Evolutionary conservation across 2,113 vertebrate genomes (phyloP).

Genomic region (Cranoglanis bouderius): DNA sequence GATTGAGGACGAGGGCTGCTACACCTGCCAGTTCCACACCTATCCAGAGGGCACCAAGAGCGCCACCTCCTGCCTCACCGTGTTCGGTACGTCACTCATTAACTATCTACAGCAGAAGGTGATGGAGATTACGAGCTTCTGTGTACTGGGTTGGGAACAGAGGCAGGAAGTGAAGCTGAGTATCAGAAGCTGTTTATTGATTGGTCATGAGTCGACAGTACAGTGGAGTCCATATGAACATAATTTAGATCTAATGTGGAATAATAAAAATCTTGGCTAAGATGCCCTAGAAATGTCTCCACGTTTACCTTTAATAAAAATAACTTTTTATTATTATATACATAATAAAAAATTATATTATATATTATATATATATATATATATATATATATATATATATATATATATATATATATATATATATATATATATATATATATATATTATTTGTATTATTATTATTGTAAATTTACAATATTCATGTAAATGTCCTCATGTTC

Average conservation of each 20-base stretch:
- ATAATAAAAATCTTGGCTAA: background rate
- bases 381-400: no score
- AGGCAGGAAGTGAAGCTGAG: background rate
- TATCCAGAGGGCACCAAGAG: slow-evolving; percentile 62
- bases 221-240: background rate
- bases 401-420: no score
- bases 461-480: no score
- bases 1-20: slow-evolving; percentile 75
- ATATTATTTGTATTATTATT: no score
- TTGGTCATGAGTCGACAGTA: background rate
- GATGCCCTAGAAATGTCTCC: no score
- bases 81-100: slow-evolving; percentile 57
- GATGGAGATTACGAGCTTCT: background rate
- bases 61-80: slow-evolving; percentile 69
- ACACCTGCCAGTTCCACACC: slow-evolving; percentile 71
- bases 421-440: no score
- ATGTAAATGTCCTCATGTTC: no score
- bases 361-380: no score
- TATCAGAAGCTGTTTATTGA: background rate
- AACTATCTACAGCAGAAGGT: no score
- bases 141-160: background rate
- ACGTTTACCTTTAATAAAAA: no score
- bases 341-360: no score
- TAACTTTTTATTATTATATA: no score
- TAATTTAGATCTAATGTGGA: background rate